These are phyloP conservation scores for Parnassius orleans DNA, from an alignment of 2,888 invertebrate species.

Conservation along the genomic window DNA sequence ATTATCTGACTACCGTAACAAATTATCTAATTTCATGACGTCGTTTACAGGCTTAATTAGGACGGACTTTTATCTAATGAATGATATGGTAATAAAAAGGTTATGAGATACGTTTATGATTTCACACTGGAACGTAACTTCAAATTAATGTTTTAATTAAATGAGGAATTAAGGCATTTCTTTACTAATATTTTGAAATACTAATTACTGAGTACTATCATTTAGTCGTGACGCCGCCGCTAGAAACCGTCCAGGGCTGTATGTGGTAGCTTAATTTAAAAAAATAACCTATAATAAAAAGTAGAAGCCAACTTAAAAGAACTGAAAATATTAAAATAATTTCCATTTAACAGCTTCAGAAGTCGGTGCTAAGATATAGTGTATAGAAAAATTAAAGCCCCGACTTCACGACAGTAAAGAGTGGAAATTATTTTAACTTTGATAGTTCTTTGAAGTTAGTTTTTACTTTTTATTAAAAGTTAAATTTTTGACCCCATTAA, in stretches of 20 bases:
- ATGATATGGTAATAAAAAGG: slow-evolving; percentile 32
- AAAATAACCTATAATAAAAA: background rate
- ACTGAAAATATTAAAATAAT: no score
- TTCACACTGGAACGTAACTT: slow-evolving; percentile 33
- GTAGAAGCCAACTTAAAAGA: no score
- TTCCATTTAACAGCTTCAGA: no score
- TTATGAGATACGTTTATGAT: slow-evolving; percentile 35
- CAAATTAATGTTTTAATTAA: slow-evolving; percentile 54
- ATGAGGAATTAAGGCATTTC: slow-evolving; percentile 60
- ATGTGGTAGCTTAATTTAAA: slow-evolving; percentile 28
- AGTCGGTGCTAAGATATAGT: no score
- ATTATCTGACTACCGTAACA: slow-evolving; percentile 3
- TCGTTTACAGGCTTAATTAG: slow-evolving; percentile 29
- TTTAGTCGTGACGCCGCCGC: slow-evolving; percentile 49
- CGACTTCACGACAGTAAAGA: background rate
- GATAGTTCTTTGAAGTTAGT: background rate
- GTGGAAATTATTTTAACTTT: background rate
- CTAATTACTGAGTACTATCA: slow-evolving; percentile 62
- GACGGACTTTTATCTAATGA: slow-evolving; percentile 25
- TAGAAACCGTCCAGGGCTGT: slow-evolving; percentile 45
- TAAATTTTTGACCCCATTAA: no score
- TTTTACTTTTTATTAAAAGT: no score
- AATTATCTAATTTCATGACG: slow-evolving; percentile 25
- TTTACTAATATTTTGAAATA: slow-evolving; percentile 61
- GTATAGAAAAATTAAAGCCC: no score